A percentile compares a stretch with the other conserved stretches of the same genome.
Evolutionary conservation across 2,888 invertebrate species (phyloP).

Genomic region (Chirona hameri): DNA sequence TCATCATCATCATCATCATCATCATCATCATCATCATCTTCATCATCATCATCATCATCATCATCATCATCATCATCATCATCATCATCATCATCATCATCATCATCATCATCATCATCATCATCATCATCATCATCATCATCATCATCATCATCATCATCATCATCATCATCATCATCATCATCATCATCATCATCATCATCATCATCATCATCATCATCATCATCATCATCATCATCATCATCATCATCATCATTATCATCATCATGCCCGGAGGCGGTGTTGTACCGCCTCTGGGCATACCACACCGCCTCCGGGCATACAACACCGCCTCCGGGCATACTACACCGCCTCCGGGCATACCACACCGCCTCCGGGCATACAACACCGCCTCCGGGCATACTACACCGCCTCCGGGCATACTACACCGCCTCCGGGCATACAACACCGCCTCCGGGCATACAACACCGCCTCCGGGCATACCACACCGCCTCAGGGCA

Average conservation of each 20-base stretch:
- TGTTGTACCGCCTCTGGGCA: not conserved
- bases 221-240: constrained; percentile 22
- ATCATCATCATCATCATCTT: constrained; percentile 12
- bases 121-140: constrained; percentile 22
- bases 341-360: no score
- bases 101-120: constrained; percentile 10
- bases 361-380: no score
- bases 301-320: no score
- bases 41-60: constrained; percentile 22
- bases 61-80: constrained; percentile 22
- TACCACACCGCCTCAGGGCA: no score
- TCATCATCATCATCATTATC: constrained; percentile 22
- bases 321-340: no score
- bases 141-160: constrained; percentile 22
- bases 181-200: constrained; percentile 22
- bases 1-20: constrained; percentile 22
- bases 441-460: no score
- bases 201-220: constrained; percentile 22
- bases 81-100: constrained; percentile 10
- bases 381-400: no score
- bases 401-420: no score
- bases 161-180: constrained; percentile 22
- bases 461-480: no score
- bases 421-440: no score
- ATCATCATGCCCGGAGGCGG: not conserved